Percentiles rank a stretch among this genome's conserved stretches.
Evolutionary conservation across 2,888 invertebrate genomes (phyloP).

Genomic region (Operophtera brumata): DNA sequence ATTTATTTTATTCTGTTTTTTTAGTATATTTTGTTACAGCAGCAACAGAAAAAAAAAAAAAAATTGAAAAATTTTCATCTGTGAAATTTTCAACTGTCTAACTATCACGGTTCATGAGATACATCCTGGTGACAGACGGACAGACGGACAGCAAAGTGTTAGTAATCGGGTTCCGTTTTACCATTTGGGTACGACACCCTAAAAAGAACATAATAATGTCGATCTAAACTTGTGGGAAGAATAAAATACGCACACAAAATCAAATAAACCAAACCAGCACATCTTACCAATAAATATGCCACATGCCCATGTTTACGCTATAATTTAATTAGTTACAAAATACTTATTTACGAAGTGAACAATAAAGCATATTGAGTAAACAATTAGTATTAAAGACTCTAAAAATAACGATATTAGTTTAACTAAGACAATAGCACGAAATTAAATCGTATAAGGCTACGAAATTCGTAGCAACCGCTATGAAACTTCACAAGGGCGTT

Average conservation of each 20-base stretch:
- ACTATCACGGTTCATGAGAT: no score
- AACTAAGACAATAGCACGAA: not conserved
- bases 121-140: no score
- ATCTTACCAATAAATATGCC: no score
- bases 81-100: no score
- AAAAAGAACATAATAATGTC: no score
- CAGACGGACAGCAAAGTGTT: no score
- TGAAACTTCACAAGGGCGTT: not conserved
- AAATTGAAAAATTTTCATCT: no score
- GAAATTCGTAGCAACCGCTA: conserved; percentile 7
- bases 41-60: no score
- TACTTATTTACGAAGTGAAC: not conserved
- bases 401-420: not conserved
- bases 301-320: not conserved
- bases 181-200: no score
- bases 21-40: no score
- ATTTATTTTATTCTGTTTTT: no score
- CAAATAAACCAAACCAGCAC: conserved; percentile 2
- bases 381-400: not conserved
- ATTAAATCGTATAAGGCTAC: not conserved
- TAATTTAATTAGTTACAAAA: conserved; percentile 2
- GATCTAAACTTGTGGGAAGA: not conserved
- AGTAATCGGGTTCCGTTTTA: no score
- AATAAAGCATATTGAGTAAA: not conserved
- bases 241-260: not conserved